These are phyloP conservation scores for Hypanus sabinus DNA, from an alignment of 2,113 vertebrate genomes.

Conservation along the genomic window DNA sequence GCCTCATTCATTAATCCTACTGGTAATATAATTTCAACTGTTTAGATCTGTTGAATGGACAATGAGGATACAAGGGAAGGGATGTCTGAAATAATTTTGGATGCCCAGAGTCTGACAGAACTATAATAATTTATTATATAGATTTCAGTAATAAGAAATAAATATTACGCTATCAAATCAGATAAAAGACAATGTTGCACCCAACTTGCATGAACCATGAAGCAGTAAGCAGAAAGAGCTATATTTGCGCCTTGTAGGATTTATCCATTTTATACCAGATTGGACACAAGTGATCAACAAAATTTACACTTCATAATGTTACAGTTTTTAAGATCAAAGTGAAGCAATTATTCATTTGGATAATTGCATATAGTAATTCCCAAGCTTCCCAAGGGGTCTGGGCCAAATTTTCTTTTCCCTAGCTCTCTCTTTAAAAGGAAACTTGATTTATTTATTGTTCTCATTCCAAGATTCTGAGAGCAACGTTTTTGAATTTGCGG, in stretches of 20 bases:
- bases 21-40: background rate
- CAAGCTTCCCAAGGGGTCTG: background rate
- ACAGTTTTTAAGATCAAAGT: background rate
- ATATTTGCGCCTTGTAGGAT: background rate
- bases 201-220: background rate
- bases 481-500: no score
- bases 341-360: background rate
- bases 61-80: background rate
- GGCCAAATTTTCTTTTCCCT: background rate
- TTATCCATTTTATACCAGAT: background rate
- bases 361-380: background rate
- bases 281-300: background rate
- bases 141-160: background rate
- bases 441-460: background rate
- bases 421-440: background rate
- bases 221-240: background rate
- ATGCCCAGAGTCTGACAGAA: background rate
- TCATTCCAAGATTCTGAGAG: background rate
- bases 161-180: background rate
- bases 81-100: background rate
- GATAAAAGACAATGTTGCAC: background rate
- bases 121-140: background rate
- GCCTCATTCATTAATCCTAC: background rate
- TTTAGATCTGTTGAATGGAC: background rate
- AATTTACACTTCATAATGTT: background rate